These are phyloP conservation scores for Hexactinellida sp. DNA, from an alignment of 37 sponge, comb jelly and placozoan genomes.

Conservation along the genomic window DNA sequence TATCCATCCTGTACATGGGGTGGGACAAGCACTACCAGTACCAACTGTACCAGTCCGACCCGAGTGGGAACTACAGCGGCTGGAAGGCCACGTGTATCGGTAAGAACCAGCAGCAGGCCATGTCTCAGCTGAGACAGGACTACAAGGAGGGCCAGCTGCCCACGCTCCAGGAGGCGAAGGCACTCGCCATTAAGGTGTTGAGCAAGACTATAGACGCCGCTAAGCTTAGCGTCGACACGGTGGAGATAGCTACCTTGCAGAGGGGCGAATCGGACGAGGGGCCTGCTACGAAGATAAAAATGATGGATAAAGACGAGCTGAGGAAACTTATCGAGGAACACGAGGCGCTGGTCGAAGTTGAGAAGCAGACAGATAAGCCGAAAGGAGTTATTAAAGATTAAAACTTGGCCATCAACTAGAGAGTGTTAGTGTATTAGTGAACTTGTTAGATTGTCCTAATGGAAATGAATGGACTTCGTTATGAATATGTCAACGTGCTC, in stretches of 20 bases:
- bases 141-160: constrained; percentile 62
- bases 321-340: constrained; percentile 45
- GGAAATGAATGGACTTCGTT: too few relatives aligned
- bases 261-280: constrained; percentile 34
- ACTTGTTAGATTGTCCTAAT: too few relatives aligned
- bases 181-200: constrained; percentile 80
- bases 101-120: constrained; percentile 65
- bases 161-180: constrained; percentile 69
- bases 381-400: constrained; percentile 27
- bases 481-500: too few relatives aligned
- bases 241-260: constrained; percentile 86
- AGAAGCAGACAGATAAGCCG: constrained; percentile 49
- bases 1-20: constrained; percentile 95
- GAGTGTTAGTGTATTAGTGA: too few relatives aligned
- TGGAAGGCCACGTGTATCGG: constrained; percentile 99
- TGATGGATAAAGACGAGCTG: constrained; percentile 48
- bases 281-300: constrained; percentile 39
- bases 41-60: constrained; percentile 96
- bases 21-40: constrained; percentile 91
- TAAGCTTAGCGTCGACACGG: constrained; percentile 67
- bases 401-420: too few relatives aligned
- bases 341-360: constrained; percentile 39
- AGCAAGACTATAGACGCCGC: constrained; percentile 88
- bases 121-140: constrained; percentile 92
- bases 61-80: constrained; percentile 97